Evolutionary conservation across 92 coral and sea anemone genomes (phyloP).

Genomic region (Phenganax marumi): DNA sequence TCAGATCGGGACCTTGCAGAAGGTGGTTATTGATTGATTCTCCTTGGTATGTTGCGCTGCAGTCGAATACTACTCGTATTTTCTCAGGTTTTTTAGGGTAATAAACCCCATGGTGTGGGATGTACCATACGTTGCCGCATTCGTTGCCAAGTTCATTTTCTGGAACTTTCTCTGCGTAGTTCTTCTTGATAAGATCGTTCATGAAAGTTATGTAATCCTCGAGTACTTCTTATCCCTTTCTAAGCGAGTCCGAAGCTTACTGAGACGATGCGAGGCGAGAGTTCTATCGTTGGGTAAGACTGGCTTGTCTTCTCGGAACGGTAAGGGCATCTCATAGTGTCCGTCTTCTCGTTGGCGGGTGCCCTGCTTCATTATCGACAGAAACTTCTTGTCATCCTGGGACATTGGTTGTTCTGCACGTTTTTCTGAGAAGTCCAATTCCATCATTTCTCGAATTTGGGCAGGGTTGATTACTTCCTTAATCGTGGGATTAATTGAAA

Average conservation of each 20-base stretch:
- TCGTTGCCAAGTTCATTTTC: not conserved
- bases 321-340: conserved; percentile 53
- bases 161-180: conserved; percentile 43
- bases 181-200: conserved; percentile 36
- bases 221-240: conserved; percentile 3
- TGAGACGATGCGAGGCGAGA: conserved; percentile 13
- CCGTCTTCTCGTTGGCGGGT: conserved; percentile 34
- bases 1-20: conserved; percentile 11
- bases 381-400: conserved; percentile 36
- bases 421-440: conserved; percentile 40
- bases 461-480: conserved; percentile 50
- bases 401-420: not conserved
- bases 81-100: conserved; percentile 29
- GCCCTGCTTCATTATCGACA: conserved; percentile 13
- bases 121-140: not conserved
- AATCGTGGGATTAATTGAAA: not conserved
- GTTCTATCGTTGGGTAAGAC: conserved; percentile 41
- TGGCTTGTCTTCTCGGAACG: conserved; percentile 9
- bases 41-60: not conserved
- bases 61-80: conserved; percentile 38
- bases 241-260: conserved; percentile 9
- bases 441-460: conserved; percentile 38
- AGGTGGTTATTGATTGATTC: conserved; percentile 24
- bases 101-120: conserved; percentile 28
- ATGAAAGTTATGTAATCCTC: conserved; percentile 31